Conservation (phyloP, 2,797 vertebrate genomes). For the Sebastes jordani region DNA sequence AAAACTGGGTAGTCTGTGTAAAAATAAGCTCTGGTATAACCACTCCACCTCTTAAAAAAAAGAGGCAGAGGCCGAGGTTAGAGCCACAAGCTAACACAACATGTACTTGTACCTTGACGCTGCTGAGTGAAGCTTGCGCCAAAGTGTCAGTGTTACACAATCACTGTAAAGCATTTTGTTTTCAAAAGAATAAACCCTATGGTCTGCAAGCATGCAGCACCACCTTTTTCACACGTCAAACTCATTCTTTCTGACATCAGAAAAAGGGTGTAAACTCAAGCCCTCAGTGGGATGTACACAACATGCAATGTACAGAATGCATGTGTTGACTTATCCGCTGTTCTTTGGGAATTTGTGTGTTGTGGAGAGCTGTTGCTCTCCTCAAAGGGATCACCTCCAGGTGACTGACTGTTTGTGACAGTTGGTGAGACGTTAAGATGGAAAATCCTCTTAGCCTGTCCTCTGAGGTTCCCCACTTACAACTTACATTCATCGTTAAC, state of each 20-base stretch:
- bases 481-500: neutral
- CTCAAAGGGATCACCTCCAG: conserved; percentile 64
- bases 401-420: conserved; percentile 71
- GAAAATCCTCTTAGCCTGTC: conserved; percentile 75
- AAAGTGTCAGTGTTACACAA: conserved; percentile 29
- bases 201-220: neutral
- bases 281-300: neutral
- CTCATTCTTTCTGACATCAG: neutral
- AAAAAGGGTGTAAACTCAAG: neutral
- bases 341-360: neutral
- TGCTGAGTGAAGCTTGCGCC: conserved; percentile 8
- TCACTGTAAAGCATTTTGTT: neutral
- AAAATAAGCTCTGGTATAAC: neutral
- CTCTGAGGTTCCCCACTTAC: conserved; percentile 20
- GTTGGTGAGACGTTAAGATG: conserved; percentile 66
- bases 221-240: neutral
- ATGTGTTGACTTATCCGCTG: neutral
- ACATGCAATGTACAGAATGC: neutral
- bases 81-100: neutral
- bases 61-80: neutral
- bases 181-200: neutral
- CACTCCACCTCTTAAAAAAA: neutral
- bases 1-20: neutral
- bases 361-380: neutral
- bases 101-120: conserved; percentile 4